Percentiles rank a stretch among this genome's conserved stretches.
Evolutionary conservation across 2,888 invertebrate genomes (phyloP).

Genomic region (Yponomeuta cagnagella): DNA sequence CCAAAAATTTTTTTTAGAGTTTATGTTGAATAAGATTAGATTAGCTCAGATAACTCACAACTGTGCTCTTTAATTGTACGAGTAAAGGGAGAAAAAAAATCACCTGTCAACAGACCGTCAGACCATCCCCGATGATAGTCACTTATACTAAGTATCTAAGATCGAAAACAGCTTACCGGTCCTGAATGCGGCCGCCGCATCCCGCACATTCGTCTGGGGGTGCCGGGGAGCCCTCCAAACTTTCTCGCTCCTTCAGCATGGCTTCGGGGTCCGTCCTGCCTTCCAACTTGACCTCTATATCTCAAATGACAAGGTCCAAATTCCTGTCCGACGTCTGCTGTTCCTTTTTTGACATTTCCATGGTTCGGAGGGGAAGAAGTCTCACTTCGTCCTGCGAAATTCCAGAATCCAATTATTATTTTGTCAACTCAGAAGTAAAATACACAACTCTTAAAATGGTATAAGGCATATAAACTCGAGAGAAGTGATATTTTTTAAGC

Average conservation of each 20-base stretch:
- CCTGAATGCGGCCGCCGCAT: conserved; percentile 78
- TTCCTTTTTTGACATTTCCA: conserved; percentile 29
- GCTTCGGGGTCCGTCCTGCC: conserved; percentile 43
- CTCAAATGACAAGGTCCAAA: conserved; percentile 56
- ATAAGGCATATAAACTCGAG: no score
- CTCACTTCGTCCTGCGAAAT: neutral
- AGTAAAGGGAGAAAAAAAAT: no score
- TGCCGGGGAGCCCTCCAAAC: conserved; percentile 65
- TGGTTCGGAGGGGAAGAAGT: conserved; percentile 11
- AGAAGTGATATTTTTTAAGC: no score
- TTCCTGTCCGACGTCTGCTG: conserved; percentile 31
- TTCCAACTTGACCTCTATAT: conserved; percentile 42
- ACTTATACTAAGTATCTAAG: neutral
- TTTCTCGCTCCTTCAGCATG: conserved; percentile 83
- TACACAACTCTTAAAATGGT: no score
- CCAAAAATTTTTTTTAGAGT: no score
- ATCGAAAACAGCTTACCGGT: conserved; percentile 53
- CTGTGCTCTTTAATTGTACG: no score
- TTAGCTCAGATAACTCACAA: no score
- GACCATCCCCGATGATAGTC: neutral
- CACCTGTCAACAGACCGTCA: no score
- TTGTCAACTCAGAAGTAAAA: no score
- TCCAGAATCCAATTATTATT: neutral
- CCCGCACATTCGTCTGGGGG: conserved; percentile 76
- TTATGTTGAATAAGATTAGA: no score